Evolutionary conservation across 2,113 vertebrate genomes (phyloP), one percentile per base, ranked within the genome.

Genomic region (Ophiodon elongatus): DNA sequence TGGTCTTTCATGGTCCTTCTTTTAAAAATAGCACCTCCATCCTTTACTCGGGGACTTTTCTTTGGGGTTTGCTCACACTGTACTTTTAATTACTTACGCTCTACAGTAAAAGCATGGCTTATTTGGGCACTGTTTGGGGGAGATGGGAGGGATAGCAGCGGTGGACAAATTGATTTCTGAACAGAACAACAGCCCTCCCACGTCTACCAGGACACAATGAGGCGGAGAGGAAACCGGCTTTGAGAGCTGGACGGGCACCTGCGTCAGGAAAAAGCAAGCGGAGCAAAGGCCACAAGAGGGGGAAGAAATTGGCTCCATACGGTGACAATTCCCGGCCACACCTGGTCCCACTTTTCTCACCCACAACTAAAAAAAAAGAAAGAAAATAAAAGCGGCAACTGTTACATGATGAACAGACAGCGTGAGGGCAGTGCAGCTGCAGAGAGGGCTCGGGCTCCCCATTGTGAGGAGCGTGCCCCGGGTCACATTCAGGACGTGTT

Each of bases 251-350:
- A 66, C 67, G 33, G 39, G 54, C 52, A 71, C 65, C 52, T 66
- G 60, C 0, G 4, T 15, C 29, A 39, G 37, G 8, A 39, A 27
- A 62, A 10, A 13, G 27, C 27, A 2, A 39, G 47, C 4, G 7
- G 60, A 60, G 52, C 39, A 78, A 33, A 79, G 52, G 74, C n/a
- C 62, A 50, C 13, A 21, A 54, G 27, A 54, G 9, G 50, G 60
- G 21, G 6, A 45, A 69, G 47, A 88, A 62, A 89, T 83, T 72
- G 79, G 63, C 83, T 79, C 52, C 60, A 71, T 62, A 2, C 54
- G 13, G 76, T 29, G 74, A 85, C 76, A 85, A 79, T 52, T 43
- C 64, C 31, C 45, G 31, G 52, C 71, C 69, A 82, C 79, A 86
- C 84, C 79, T 82, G 79, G 56, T 80, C 64, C 63, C 71, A 65